Conservation (phyloP, 1,140 invertebrate genomes). For the Fopius arisanus region DNA sequence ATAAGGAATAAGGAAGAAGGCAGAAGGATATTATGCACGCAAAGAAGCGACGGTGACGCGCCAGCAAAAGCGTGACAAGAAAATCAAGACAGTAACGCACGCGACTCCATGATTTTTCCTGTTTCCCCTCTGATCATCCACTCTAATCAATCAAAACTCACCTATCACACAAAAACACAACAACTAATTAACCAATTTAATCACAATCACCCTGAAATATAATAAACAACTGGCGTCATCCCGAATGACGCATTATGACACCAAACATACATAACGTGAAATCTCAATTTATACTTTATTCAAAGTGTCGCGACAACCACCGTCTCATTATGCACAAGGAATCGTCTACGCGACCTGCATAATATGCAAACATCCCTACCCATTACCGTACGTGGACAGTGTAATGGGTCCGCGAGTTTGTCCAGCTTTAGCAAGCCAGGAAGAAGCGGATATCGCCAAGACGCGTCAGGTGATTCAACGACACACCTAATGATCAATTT, state of each 20-base stretch:
- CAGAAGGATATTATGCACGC: slow-evolving; percentile 12
- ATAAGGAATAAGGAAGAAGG: not conserved
- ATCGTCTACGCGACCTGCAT: slow-evolving; percentile 40
- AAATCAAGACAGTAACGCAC: slow-evolving; percentile 36
- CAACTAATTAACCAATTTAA: not conserved
- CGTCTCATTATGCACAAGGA: slow-evolving; percentile 41
- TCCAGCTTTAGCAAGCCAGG: slow-evolving; percentile 7
- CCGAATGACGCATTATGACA: slow-evolving; percentile 33
- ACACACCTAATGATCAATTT: not conserved
- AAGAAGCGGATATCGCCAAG: not conserved
- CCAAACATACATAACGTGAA: slow-evolving; percentile 2
- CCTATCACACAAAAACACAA: not conserved
- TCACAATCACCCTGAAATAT: not conserved
- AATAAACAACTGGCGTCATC: slow-evolving; percentile 28
- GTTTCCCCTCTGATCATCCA: not conserved
- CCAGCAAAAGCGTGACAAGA: slow-evolving; percentile 49
- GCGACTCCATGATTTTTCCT: slow-evolving; percentile 13
- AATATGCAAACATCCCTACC: slow-evolving; percentile 39
- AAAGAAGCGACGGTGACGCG: slow-evolving; percentile 44
- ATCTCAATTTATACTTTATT: slow-evolving; percentile 34
- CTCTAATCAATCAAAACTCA: not conserved
- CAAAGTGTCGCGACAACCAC: slow-evolving; percentile 31
- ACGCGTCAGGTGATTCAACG: not conserved
- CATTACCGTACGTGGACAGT: slow-evolving; percentile 38
- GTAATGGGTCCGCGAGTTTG: slow-evolving; percentile 30